Evolutionary conservation across 1,140 invertebrate genomes (phyloP), one percentile per base, ranked within the genome.

Genomic region (Lordiphosa mommai): DNA sequence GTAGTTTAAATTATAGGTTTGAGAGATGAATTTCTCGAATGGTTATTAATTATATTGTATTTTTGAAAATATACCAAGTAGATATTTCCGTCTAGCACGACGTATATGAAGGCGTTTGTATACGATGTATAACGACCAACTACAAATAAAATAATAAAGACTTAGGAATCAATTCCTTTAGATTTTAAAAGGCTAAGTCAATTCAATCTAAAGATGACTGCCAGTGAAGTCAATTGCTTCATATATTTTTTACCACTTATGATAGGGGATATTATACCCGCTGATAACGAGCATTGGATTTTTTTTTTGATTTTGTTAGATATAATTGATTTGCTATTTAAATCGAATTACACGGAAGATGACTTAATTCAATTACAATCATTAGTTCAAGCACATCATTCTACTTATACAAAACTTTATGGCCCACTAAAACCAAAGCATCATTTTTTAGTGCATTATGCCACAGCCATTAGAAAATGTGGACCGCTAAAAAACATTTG

Each of bases 361-460:
- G 44, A 57, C 34, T 30, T 48, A 8, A 13, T 9, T 17, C 30
- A 40, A 17, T 41, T 57, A n/a, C n/a, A 57, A 48, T 9, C 20
- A 2, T 40, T 57, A 32, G 30, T 48, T 27, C 27, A 41, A 37
- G 10, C 14, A 3, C 55, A 57, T 37, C 55, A 57, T 40, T 14
- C 14, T 33, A 27, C 5, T 47, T 48, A 57, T 33, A 27, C 14
- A 13, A 48, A 40, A 17, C 34, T 48, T 16, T 57, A 47, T 30
- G 44, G 44, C 41, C 4, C 29, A 27, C 32, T 57, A 48, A 57
- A 49, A 29, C 44, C 44, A 8, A 57, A 49, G 12, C 44, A 49
- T 12, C 46, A 58, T 32, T 58, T 58, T 49, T 6, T 58, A 7
- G 23, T 58, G 8, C 55, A 58, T 17, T 58, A 58, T 27, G 17